These are phyloP conservation scores for Troilus luridus DNA, from an alignment of 2,888 invertebrate genomes.

Conservation along the genomic window DNA sequence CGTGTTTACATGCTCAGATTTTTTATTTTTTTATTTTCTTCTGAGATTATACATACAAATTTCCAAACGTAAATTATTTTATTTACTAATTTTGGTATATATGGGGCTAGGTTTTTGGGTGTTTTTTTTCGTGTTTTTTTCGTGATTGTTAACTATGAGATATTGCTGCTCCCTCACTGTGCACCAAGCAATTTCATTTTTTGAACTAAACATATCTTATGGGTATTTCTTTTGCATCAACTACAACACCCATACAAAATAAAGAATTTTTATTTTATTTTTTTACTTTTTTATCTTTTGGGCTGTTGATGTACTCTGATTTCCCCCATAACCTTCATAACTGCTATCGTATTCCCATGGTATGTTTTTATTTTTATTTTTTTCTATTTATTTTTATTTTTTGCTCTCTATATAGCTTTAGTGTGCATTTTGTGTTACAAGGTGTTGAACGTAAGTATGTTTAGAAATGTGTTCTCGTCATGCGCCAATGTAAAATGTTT, in stretches of 20 bases:
- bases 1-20: not conserved
- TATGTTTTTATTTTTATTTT: conserved; percentile 44
- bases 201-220: not conserved
- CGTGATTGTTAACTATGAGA: not conserved
- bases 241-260: not conserved
- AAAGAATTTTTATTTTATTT: not conserved
- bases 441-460: conserved; percentile 63
- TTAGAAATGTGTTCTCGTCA: conserved; percentile 63
- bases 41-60: not conserved
- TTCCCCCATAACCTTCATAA: conserved; percentile 54
- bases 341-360: conserved; percentile 59
- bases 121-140: not conserved
- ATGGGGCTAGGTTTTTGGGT: not conserved
- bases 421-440: conserved; percentile 62
- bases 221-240: conserved; percentile 49
- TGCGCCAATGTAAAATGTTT: conserved; percentile 60
- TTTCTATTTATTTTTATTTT: conserved; percentile 50
- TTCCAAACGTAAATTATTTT: not conserved
- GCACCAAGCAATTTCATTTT: not conserved
- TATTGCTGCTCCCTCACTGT: not conserved
- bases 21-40: not conserved
- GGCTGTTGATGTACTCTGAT: conserved; percentile 55
- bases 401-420: conserved; percentile 62
- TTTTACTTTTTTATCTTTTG: conserved; percentile 41
- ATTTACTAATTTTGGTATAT: not conserved